phyloP scores from a whole-genome alignment of 1,140 invertebrate genomes.

The Papilio polyxenes region DNA sequence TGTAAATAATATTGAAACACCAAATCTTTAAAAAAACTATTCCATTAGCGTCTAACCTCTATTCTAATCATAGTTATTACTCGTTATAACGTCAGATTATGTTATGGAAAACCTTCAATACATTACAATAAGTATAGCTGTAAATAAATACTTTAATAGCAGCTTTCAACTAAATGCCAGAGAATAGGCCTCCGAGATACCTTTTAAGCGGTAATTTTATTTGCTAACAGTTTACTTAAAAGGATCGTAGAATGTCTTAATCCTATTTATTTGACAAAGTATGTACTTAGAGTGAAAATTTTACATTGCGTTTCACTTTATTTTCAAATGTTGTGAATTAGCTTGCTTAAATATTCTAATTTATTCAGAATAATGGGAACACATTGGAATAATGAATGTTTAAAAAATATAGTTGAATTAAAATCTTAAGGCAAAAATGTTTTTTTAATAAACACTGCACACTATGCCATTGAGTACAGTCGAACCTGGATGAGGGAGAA shows the following conservation, averaged over 20 bases:
- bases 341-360: background rate
- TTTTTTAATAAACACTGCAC: too few relatives aligned
- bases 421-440: background rate
- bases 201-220: slow-evolving; percentile 36
- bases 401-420: background rate
- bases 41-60: too few relatives aligned
- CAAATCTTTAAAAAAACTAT: too few relatives aligned
- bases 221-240: slow-evolving; percentile 35
- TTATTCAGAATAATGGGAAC: background rate
- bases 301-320: slow-evolving; percentile 14
- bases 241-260: slow-evolving; percentile 37
- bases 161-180: slow-evolving; percentile 29
- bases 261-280: slow-evolving; percentile 36
- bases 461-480: too few relatives aligned
- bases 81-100: background rate
- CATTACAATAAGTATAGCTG: background rate
- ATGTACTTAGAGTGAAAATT: slow-evolving; percentile 28
- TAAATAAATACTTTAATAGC: slow-evolving; percentile 20
- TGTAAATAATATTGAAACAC: too few relatives aligned
- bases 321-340: slow-evolving; percentile 12
- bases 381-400: background rate
- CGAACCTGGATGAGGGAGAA: too few relatives aligned
- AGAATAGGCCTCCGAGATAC: slow-evolving; percentile 24
- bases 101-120: background rate
- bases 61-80: too few relatives aligned